Evolutionary conservation across 2,797 vertebrate genomes (phyloP).

Genomic region (Lophotriccus pileatus): DNA sequence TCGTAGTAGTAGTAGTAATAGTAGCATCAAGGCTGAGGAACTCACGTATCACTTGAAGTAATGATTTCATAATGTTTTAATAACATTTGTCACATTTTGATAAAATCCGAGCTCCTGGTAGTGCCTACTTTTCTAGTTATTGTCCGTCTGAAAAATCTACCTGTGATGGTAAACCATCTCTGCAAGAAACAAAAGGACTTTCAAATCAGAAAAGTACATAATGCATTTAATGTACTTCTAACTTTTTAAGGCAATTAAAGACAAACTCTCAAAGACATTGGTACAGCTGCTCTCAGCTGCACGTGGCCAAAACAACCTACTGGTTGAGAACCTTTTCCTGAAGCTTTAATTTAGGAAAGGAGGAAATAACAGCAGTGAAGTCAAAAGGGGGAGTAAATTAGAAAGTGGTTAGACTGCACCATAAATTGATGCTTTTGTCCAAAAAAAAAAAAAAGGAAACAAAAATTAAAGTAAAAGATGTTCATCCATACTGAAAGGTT

Average conservation of each 20-base stretch:
- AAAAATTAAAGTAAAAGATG: not conserved
- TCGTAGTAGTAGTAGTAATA: not conserved
- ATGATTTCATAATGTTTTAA: not conserved
- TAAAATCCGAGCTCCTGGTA: not conserved
- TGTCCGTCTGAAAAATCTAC: not conserved
- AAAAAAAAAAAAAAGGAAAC: not conserved
- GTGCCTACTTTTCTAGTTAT: not conserved
- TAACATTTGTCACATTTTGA: not conserved
- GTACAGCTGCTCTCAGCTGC: not conserved
- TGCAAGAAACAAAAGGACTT: not conserved
- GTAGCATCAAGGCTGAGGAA: not conserved
- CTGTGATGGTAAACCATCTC: not conserved
- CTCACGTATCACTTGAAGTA: not conserved
- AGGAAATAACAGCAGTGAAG: not conserved
- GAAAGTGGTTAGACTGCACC: not conserved
- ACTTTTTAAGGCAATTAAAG: not conserved
- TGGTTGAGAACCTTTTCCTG: not conserved
- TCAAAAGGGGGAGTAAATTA: not conserved
- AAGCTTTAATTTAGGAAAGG: not conserved
- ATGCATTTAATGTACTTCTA: not conserved
- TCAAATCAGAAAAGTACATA: not conserved
- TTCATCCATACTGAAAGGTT: not conserved
- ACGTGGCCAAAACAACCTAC: not conserved
- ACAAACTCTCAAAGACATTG: not conserved
- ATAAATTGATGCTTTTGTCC: accelerated